A percentile compares a stretch with the other conserved stretches of the same genome.
Evolutionary conservation across 2,888 invertebrate genomes (phyloP).

Genomic region (Carcina quercana): DNA sequence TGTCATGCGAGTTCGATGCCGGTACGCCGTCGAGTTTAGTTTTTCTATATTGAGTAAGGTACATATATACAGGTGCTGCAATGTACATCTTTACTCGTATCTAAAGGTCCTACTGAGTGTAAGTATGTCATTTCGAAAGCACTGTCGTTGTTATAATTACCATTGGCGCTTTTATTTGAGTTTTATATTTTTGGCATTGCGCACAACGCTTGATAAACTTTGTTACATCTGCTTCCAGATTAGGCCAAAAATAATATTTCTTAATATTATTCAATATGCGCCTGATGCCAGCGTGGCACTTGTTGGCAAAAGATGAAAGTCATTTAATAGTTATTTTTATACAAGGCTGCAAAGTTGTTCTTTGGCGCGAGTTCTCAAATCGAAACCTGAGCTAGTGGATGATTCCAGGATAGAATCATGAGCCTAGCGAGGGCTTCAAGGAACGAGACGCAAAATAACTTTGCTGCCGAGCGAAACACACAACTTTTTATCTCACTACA

Average conservation of each 20-base stretch:
- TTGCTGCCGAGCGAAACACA: too few relatives aligned
- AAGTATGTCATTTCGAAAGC: constrained; percentile 9
- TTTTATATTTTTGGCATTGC: constrained; percentile 11
- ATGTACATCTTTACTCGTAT: constrained; percentile 1
- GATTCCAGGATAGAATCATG: too few relatives aligned
- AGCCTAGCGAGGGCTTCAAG: too few relatives aligned
- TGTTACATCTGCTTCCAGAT: constrained; percentile 6
- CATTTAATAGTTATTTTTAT: too few relatives aligned
- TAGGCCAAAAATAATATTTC: constrained; percentile 10
- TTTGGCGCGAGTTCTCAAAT: too few relatives aligned
- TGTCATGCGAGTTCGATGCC: constrained; percentile 13
- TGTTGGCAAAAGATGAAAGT: constrained; percentile 13
- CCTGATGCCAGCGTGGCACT: constrained; percentile 13
- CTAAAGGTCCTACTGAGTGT: constrained; percentile 6
- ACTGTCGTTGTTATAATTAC: constrained; percentile 4
- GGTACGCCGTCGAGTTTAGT: constrained; percentile 15
- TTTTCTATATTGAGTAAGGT: constrained; percentile 13
- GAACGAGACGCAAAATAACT: too few relatives aligned
- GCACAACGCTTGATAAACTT: too few relatives aligned
- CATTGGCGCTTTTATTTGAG: constrained; percentile 5
- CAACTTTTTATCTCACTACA: too few relatives aligned
- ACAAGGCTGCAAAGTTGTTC: too few relatives aligned
- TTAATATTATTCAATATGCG: constrained; percentile 12
- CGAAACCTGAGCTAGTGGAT: too few relatives aligned
- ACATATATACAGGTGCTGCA: constrained; percentile 13